phyloP scores from a whole-genome alignment of 2,797 vertebrate genomes.

The Dendrocincla fuliginosa region DNA sequence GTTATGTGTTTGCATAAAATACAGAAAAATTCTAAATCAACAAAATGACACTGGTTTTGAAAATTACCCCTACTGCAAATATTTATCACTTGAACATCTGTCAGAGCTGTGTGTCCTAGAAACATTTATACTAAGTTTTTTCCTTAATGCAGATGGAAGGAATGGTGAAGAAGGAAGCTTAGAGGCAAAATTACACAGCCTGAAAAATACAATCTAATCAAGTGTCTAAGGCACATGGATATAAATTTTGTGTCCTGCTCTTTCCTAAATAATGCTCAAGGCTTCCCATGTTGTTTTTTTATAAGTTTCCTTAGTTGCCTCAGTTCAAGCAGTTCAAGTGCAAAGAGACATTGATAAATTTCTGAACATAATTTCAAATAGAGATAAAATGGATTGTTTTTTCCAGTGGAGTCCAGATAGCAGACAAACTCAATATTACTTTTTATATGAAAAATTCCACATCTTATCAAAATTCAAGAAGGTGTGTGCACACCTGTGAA shows the following conservation, averaged over 20 bases:
- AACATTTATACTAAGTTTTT: background rate
- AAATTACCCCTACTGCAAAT: constrained; percentile 16
- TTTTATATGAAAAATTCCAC: background rate
- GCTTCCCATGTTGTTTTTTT: background rate
- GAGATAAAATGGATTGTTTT: background rate
- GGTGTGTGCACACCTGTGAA: accelerated
- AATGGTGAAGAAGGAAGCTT: background rate
- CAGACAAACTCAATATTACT: background rate
- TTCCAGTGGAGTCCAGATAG: background rate
- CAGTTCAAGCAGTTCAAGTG: background rate
- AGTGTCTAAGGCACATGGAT: background rate
- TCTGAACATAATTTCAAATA: background rate
- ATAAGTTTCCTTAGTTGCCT: background rate
- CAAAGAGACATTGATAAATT: background rate
- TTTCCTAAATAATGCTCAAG: background rate
- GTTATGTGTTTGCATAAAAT: background rate
- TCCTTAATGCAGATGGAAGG: background rate
- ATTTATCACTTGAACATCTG: constrained; percentile 23
- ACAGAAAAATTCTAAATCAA: background rate
- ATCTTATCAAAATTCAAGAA: background rate
- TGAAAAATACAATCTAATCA: background rate
- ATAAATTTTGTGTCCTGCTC: background rate
- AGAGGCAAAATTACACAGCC: background rate
- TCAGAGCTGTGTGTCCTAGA: background rate
- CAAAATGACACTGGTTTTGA: background rate